Base-by-base conservation (phyloP, 2,797 vertebrate species). In the Chrosomus eos region DNA sequence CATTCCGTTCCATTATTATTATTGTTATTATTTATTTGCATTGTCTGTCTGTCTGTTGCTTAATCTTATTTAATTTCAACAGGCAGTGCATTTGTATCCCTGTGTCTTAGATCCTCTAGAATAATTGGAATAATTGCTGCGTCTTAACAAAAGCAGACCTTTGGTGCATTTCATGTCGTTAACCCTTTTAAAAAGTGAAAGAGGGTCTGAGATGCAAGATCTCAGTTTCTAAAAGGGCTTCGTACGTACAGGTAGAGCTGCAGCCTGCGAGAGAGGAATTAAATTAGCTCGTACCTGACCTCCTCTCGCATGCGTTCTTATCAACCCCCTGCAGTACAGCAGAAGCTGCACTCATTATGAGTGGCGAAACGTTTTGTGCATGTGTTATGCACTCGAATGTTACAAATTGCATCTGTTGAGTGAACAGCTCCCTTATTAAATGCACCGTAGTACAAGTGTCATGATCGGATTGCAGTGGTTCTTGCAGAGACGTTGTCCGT, bases 291-390 rank as follows among this genome's bases (percentile, higher is more conserved):
- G 48, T 81, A 71, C 45, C 76, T 84, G 75, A 76, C 77, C 16
- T 68, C 72, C 43, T 62, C 51, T 48, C 55, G 45, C 33, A 79
- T 31, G 33, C 58, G 11, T 88, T 87, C 81, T 84, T 64, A 53
- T 68, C 7, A 85, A 55, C 67, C 78, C 85, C 67, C 81, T 71
- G 83, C 85, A 87, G 80, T 85, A 55, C 19, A 74, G 53, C n/a
- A 75, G 38, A 60, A 87, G 26, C 79, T 62, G 19, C 19, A 45
- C 80, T 72, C 19, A 10, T 58, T 72, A 18, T 10, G 33, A 40
- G 53, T 51, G 55, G 7, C 26, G 23, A 79, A 70, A 64, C 8
- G 1, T 48, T 60, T 5, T 53, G 3, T 66, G 23, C 40, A 67
- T 67, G 62, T 51, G 7, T 68, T 68, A 4, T n/a, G 33, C 21